Evolutionary conservation across 2,797 vertebrate species (phyloP).

Genomic region (Xenopus petersii): DNA sequence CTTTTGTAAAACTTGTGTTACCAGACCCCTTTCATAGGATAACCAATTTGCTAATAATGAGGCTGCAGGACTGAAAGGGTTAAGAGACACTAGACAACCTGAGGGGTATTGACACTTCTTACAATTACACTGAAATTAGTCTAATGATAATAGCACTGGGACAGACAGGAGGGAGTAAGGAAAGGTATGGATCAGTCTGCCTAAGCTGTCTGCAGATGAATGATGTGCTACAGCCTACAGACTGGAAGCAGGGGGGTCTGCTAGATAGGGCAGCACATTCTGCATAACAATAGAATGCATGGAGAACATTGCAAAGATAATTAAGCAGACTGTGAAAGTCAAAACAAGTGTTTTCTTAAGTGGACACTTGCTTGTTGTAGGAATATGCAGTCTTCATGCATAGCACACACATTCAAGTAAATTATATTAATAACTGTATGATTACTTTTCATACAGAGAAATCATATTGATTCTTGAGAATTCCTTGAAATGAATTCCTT

Average conservation of each 20-base stretch:
- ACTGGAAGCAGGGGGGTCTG: not conserved
- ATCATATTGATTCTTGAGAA: too few relatives aligned
- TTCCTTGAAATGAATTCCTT: too few relatives aligned
- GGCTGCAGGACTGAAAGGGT: not conserved
- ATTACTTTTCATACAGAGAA: too few relatives aligned
- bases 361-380: too few relatives aligned
- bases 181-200: slow-evolving; percentile 3
- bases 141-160: slow-evolving; percentile 14
- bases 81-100: not conserved
- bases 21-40: too few relatives aligned
- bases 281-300: slow-evolving; percentile 19
- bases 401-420: too few relatives aligned
- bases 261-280: not conserved
- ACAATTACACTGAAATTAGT: not conserved
- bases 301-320: slow-evolving; percentile 2
- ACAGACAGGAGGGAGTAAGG: slow-evolving; percentile 12
- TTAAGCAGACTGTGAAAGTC: not conserved
- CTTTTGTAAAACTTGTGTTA: too few relatives aligned
- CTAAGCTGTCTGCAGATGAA: slow-evolving; percentile 23
- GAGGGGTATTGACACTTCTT: slow-evolving; percentile 6
- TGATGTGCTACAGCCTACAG: slow-evolving; percentile 8
- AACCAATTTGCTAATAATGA: too few relatives aligned
- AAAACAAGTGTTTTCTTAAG: not conserved
- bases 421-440: too few relatives aligned
- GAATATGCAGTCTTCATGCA: too few relatives aligned